Conservation (phyloP, 2,888 invertebrate genomes). For the Trachelus tabidus region DNA sequence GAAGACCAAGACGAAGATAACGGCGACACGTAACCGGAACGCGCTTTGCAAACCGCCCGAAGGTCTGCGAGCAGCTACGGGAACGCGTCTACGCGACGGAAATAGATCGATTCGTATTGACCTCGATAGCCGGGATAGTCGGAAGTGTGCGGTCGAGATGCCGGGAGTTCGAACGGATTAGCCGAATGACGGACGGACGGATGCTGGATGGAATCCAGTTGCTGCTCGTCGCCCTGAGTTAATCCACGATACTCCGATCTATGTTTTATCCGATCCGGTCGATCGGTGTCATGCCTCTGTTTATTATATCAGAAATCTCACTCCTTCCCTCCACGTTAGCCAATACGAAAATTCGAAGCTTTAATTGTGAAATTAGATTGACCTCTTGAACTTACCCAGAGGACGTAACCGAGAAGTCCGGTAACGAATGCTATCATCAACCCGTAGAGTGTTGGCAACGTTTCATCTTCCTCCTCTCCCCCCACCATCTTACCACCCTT, state of each 20-base stretch:
- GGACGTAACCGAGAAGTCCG: constrained; percentile 55
- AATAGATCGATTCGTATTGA: constrained; percentile 25
- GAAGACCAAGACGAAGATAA: background rate
- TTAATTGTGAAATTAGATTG: too few relatives aligned
- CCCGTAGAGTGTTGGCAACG: constrained; percentile 58
- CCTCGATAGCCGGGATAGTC: constrained; percentile 15
- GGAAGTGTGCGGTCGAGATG: background rate
- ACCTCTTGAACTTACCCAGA: constrained; percentile 56
- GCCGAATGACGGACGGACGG: too few relatives aligned
- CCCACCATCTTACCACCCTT: constrained; percentile 34
- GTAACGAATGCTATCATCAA: constrained; percentile 61
- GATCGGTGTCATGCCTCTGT: too few relatives aligned
- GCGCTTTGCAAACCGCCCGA: background rate
- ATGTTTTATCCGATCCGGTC: too few relatives aligned
- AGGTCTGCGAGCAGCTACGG: too few relatives aligned
- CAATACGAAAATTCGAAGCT: too few relatives aligned
- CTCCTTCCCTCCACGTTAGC: too few relatives aligned
- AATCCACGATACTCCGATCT: too few relatives aligned
- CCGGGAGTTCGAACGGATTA: too few relatives aligned
- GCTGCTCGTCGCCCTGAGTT: too few relatives aligned
- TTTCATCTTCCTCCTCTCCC: constrained; percentile 44
- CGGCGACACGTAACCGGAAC: background rate
- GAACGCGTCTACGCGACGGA: constrained; percentile 21
- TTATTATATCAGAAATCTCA: too few relatives aligned
- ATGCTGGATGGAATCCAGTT: too few relatives aligned